A percentile compares a stretch with the other conserved stretches of the same genome.
Evolutionary conservation across 2,797 vertebrate genomes (phyloP).

Genomic region (Halcyon badia): DNA sequence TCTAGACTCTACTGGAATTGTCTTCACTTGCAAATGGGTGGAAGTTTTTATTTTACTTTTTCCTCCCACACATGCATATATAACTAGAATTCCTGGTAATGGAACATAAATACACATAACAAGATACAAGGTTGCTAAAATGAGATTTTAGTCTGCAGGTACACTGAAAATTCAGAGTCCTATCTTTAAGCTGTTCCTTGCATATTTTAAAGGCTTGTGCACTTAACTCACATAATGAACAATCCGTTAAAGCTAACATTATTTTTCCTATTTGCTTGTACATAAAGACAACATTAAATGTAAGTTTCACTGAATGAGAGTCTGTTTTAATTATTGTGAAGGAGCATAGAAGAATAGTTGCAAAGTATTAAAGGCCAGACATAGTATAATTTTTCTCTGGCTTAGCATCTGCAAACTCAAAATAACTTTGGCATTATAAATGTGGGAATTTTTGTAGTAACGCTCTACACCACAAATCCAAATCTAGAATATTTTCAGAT

Average conservation of each 20-base stretch:
- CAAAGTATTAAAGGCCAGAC: neutral
- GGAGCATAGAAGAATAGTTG: neutral
- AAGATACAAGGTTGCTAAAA: neutral
- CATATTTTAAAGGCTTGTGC: neutral
- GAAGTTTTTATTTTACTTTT: neutral
- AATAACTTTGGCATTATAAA: neutral
- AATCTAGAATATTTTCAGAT: neutral
- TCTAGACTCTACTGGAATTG: neutral
- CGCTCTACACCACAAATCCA: neutral
- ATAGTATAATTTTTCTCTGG: neutral
- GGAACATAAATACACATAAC: neutral
- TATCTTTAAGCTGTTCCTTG: neutral
- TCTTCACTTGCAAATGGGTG: neutral
- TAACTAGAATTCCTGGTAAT: neutral
- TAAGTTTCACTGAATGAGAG: neutral
- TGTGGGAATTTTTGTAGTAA: neutral
- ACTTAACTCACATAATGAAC: neutral
- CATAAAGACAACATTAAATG: neutral
- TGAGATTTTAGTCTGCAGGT: neutral
- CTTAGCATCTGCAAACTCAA: neutral
- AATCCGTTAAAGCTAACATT: neutral
- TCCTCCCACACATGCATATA: accelerated
- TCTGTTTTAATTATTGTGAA: neutral
- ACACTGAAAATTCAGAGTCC: neutral
- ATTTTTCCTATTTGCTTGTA: neutral